Evolutionary conservation across 2,888 invertebrate species (phyloP).

Genomic region (Eupithecia pulchellata): DNA sequence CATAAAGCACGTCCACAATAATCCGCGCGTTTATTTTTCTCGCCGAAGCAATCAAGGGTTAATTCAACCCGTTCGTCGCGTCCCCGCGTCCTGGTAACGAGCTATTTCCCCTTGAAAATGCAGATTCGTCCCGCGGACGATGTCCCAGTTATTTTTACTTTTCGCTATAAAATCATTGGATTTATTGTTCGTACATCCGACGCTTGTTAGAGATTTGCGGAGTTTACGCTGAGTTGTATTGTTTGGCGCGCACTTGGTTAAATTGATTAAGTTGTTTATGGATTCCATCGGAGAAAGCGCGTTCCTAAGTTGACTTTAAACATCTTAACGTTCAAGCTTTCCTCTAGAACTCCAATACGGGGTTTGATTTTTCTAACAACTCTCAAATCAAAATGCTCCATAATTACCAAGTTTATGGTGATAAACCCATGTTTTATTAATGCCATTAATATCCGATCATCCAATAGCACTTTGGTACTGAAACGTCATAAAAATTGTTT

Average conservation of each 20-base stretch:
- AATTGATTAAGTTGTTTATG: background rate
- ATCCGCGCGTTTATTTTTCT: slow-evolving; percentile 50
- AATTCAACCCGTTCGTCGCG: slow-evolving; percentile 63
- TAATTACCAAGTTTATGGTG: background rate
- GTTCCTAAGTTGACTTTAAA: no score
- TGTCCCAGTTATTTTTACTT: slow-evolving; percentile 40
- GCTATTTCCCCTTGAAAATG: slow-evolving; percentile 60
- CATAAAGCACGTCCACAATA: slow-evolving; percentile 49
- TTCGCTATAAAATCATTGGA: slow-evolving; percentile 35
- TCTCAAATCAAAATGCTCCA: background rate
- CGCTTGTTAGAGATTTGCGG: slow-evolving; percentile 22
- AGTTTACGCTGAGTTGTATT: background rate
- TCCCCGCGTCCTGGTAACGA: slow-evolving; percentile 53
- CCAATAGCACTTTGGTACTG: background rate
- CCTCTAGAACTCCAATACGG: background rate
- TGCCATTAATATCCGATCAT: no score
- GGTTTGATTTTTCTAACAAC: background rate
- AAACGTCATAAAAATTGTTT: background rate
- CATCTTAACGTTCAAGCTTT: background rate
- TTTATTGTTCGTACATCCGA: slow-evolving; percentile 41
- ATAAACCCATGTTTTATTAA: no score
- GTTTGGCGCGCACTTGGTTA: background rate
- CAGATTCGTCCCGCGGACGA: slow-evolving; percentile 43
- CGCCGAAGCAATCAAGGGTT: slow-evolving; percentile 66
- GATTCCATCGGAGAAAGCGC: background rate